Base-by-base conservation (phyloP, 2,797 vertebrate genomes). In the Diplodus sargus region DNA sequence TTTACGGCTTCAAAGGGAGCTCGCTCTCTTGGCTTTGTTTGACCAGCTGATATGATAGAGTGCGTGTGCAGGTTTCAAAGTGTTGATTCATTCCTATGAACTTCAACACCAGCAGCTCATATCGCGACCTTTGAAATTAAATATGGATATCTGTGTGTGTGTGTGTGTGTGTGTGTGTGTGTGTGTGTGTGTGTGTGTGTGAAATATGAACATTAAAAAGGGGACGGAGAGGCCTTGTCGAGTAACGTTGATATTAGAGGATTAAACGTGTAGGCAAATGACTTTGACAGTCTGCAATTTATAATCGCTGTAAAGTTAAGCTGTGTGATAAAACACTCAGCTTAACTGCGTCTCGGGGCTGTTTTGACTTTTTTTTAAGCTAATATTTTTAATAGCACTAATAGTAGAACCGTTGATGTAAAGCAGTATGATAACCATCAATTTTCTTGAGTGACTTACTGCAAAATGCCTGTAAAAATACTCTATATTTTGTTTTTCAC, bases 51-150 rank as follows among this genome's bases (percentile, higher is more conserved):
- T 79, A 76, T 59, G 39, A 79, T 39, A 63, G 84, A 51, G 28
- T 45, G 4, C 59, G 48, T 70, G 51, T 39, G 66, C 56, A 42
- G 30, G 20, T 57, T 78, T 59, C 48, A 69, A 25, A 68, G 61
- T 60, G 52, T 67, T 56, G 28, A 47, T 54, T 80, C 48, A 39
- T 62, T 75, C 57, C 66, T 72, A 43, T 58, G 42, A 67, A 61
- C 62, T 74, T 83, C 18, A 74, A 25, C 59, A 22, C 30, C 56
- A 9, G 4, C 9, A 3, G 67, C 59, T 72, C 25, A 4, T 78
- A 71, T 72, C 48, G 53, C 76, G 78, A 91, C 87, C 88, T 91
- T 86, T 88, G 86, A 78, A 87, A 79, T 23, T 64, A 90, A 83
- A 87, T 52, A 66, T 54, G 17, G 20, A 52, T 84, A 72, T 74